Percentiles rank a stretch among this genome's conserved stretches.
Evolutionary conservation across 2,113 vertebrate species (phyloP).

Genomic region (Salvator merianae): DNA sequence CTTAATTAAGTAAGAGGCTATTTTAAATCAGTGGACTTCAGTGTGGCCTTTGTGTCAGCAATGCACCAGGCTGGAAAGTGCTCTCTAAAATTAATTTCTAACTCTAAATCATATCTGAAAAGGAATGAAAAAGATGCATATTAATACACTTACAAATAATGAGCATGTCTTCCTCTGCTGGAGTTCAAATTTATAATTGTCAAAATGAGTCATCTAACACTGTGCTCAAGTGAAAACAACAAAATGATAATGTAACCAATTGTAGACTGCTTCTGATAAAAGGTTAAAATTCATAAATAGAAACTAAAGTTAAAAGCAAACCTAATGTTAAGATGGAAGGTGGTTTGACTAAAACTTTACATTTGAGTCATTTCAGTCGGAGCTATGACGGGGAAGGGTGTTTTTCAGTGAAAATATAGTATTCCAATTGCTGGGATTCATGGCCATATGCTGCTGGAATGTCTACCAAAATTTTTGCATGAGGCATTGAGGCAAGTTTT

Average conservation of each 20-base stretch:
- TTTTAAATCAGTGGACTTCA: slow-evolving; percentile 18
- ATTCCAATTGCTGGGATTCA: background rate
- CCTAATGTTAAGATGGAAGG: background rate
- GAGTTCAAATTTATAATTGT: background rate
- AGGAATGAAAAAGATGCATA: slow-evolving; percentile 47
- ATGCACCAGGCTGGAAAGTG: slow-evolving; percentile 47
- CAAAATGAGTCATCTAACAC: background rate
- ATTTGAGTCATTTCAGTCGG: no score
- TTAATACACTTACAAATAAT: slow-evolving; percentile 7
- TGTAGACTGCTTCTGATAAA: background rate
- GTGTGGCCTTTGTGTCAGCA: slow-evolving; percentile 39
- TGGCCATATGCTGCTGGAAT: background rate
- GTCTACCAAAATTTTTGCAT: background rate
- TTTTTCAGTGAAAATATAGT: no score
- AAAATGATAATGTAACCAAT: background rate
- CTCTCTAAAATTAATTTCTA: slow-evolving; percentile 39
- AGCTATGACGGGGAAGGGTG: no score
- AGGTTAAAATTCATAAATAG: background rate
- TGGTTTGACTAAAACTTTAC: background rate
- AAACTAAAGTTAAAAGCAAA: background rate
- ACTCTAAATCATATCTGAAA: slow-evolving; percentile 65
- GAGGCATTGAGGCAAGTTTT: no score
- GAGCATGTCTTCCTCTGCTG: background rate
- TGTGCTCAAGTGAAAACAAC: background rate
- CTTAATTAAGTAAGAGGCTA: slow-evolving; percentile 33